These are phyloP conservation scores for Martes martes DNA, from an alignment of 2,113 vertebrate species.

Conservation along the genomic window DNA sequence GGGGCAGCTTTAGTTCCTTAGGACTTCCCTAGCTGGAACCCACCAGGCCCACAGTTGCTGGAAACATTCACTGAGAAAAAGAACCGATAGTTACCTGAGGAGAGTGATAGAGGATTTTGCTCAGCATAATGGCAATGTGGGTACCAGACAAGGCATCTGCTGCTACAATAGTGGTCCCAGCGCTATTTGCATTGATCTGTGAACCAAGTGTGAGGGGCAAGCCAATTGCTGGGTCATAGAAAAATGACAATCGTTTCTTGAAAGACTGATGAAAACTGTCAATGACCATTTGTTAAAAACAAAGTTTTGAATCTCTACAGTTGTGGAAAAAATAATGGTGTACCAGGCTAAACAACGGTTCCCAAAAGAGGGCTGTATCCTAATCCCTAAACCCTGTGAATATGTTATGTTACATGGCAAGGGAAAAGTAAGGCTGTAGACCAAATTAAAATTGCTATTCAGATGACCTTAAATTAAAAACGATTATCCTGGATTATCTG, in stretches of 20 bases:
- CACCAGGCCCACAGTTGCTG: background rate
- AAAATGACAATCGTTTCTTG: conserved; percentile 22
- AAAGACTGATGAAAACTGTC: background rate
- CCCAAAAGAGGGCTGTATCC: background rate
- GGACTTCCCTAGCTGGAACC: background rate
- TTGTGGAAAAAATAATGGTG: background rate
- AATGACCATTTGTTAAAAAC: background rate
- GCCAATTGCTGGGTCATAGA: conserved; percentile 5
- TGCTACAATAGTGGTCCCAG: background rate
- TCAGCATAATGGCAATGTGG: background rate
- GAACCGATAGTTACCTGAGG: background rate
- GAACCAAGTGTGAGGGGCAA: background rate
- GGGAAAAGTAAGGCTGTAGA: background rate
- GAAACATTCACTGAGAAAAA: background rate
- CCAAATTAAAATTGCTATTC: background rate
- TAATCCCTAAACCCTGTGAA: background rate
- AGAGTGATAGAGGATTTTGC: background rate
- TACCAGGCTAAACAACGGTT: background rate
- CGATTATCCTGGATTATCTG: background rate
- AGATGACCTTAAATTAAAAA: background rate
- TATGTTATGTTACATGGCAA: background rate
- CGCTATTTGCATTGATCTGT: background rate
- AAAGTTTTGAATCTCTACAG: background rate
- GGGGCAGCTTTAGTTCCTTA: background rate
- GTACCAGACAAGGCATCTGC: background rate